phyloP scores from a whole-genome alignment of 2,113 vertebrate genomes.

The Catharus minimus region DNA sequence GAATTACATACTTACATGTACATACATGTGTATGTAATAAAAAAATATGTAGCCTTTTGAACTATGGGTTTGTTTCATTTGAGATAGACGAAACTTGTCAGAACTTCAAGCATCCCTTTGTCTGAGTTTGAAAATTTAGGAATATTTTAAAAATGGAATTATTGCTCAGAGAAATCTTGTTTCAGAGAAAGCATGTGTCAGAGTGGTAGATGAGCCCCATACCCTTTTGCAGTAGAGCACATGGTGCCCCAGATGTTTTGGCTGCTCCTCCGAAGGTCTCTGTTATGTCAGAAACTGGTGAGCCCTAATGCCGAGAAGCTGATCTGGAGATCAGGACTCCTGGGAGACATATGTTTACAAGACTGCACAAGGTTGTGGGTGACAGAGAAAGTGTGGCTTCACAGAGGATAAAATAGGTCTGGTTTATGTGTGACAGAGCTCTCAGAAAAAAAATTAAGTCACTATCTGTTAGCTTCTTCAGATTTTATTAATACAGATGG shows the following conservation, averaged over 20 bases:
- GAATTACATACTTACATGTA: background rate
- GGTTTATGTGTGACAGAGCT: background rate
- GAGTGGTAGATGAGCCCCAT: background rate
- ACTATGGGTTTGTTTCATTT: background rate
- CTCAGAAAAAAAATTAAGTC: background rate
- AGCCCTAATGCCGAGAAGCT: background rate
- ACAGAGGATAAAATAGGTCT: background rate
- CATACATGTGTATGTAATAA: background rate
- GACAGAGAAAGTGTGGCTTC: background rate
- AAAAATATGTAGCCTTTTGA: background rate
- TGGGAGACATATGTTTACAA: fast-evolving
- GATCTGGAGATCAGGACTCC: background rate
- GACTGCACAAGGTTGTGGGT: no score
- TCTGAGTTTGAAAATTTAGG: background rate
- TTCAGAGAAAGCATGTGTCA: background rate
- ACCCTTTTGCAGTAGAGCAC: background rate
- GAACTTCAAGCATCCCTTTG: background rate
- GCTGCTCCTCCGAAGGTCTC: background rate
- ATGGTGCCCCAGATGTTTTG: fast-evolving
- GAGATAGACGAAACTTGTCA: background rate
- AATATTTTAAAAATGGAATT: background rate
- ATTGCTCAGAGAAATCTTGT: background rate
- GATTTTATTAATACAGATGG: background rate
- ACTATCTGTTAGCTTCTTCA: background rate
- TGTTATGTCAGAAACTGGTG: background rate